These are phyloP conservation scores for Bradysia coprophila DNA, from an alignment of 1,140 invertebrate genomes.

Conservation along the genomic window DNA sequence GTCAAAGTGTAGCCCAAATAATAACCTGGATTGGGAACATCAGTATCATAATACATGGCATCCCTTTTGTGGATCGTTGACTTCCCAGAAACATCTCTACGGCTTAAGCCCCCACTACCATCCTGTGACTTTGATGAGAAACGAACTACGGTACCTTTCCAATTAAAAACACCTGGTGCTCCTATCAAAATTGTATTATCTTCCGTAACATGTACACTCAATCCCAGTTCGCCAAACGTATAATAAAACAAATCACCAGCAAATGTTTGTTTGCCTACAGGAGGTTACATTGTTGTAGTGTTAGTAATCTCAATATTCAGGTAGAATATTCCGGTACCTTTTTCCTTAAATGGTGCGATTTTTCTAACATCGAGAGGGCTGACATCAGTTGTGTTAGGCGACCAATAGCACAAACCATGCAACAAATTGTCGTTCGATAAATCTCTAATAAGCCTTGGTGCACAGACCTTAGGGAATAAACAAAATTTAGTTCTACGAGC, in stretches of 20 bases:
- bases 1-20: too few relatives aligned
- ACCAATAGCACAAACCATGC: slow-evolving; percentile 18
- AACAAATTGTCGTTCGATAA: slow-evolving; percentile 4
- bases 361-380: not conserved
- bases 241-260: slow-evolving; percentile 20
- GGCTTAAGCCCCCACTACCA: too few relatives aligned
- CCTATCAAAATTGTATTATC: slow-evolving; percentile 24
- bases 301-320: too few relatives aligned
- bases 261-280: slow-evolving; percentile 9
- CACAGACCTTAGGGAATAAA: not conserved
- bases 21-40: too few relatives aligned
- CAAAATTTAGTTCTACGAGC: not conserved
- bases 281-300: too few relatives aligned
- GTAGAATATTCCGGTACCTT: too few relatives aligned
- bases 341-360: not conserved
- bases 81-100: not conserved
- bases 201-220: slow-evolving; percentile 21
- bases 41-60: too few relatives aligned
- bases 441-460: slow-evolving; percentile 1
- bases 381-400: not conserved
- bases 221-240: slow-evolving; percentile 24
- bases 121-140: too few relatives aligned
- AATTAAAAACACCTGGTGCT: slow-evolving; percentile 28
- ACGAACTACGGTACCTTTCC: slow-evolving; percentile 13
- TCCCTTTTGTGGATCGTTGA: not conserved